Evolutionary conservation across 2,113 vertebrate species (phyloP).

Genomic region (Ptychochromis oligacanthus): DNA sequence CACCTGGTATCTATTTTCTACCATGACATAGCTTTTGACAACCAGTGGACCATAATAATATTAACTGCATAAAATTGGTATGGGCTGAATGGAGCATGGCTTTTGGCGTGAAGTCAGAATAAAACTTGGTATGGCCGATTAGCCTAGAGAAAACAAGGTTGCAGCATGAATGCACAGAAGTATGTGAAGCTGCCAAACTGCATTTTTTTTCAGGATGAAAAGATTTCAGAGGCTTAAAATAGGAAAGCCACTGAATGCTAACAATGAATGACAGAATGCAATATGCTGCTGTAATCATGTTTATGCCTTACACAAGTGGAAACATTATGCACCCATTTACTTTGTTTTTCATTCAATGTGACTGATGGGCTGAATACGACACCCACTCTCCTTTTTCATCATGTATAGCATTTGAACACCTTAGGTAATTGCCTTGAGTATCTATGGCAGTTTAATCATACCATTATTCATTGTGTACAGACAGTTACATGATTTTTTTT

Average conservation of each 20-base stretch:
- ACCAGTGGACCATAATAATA: background rate
- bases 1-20: conserved; percentile 12
- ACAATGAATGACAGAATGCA: background rate
- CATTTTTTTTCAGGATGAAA: conserved; percentile 6
- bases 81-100: conserved; percentile 7
- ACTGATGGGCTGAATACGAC: background rate
- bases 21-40: background rate
- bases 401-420: conserved; percentile 22
- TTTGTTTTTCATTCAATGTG: conserved; percentile 17
- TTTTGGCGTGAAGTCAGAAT: conserved; percentile 32
- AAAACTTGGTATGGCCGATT: conserved; percentile 27
- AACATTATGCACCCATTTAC: conserved; percentile 29
- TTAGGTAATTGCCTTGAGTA: conserved; percentile 31
- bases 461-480: conserved; percentile 43
- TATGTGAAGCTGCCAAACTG: background rate
- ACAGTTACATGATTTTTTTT: conserved; percentile 18
- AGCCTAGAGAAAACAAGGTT: conserved; percentile 40
- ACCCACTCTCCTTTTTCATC: conserved; percentile 20
- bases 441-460: conserved; percentile 18
- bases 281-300: conserved; percentile 17
- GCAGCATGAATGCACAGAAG: background rate
- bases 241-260: conserved; percentile 18
- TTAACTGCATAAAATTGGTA: background rate
- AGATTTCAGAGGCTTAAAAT: conserved; percentile 34
- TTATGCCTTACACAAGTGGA: conserved; percentile 3